Base-by-base conservation (phyloP, 2,113 vertebrate species). In the Melospiza melodia region DNA sequence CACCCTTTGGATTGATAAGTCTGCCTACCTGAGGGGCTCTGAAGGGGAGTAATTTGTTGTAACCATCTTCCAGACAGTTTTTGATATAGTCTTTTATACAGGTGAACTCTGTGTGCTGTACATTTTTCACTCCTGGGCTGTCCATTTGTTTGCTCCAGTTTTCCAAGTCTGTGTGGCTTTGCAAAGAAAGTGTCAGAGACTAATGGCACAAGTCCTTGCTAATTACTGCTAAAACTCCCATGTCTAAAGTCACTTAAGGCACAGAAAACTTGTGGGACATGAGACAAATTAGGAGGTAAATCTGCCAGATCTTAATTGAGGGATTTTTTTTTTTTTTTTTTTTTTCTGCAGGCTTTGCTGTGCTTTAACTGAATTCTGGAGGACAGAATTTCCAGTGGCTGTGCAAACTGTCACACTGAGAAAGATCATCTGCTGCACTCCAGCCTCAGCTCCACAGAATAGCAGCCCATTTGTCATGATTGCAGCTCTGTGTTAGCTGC, bases 401-500 rank as follows among this genome's bases (percentile, higher is more conserved):
- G 41, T 85, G 82, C 85, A 88, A 97, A 94, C 67, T 80, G 85
- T 86, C 89, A 82, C 77, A 69, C 63, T 58, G 78, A 95, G 93
- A 93, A 91, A 71, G 90, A 94, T 94, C 30, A 13, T 80, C 89
- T 91, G 67, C 87, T 95, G 91, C 35, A 23, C 82, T 77, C 84
- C 75, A 79, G 54, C 51, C 94, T 69, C 14, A 48, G 49, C 78
- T 94, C 75, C 58, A 69, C 54, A 73, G 80, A 94, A 78, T 11
- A 89, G 71, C 54, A 87, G 87, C 51, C 63, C 44, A 90, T 97
- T 90, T 85, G 87, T 95, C 84, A 66, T 85, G 91, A 95, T 63
- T 94, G 85, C 72, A 80, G 52, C 67, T 88, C 85, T 89, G 75
- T 74, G 90, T 52, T 76, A 79, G 87, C 77, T 94, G 85, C 51